Conservation (phyloP, 2,113 vertebrate genomes). For the Podarcis muralis region DNA sequence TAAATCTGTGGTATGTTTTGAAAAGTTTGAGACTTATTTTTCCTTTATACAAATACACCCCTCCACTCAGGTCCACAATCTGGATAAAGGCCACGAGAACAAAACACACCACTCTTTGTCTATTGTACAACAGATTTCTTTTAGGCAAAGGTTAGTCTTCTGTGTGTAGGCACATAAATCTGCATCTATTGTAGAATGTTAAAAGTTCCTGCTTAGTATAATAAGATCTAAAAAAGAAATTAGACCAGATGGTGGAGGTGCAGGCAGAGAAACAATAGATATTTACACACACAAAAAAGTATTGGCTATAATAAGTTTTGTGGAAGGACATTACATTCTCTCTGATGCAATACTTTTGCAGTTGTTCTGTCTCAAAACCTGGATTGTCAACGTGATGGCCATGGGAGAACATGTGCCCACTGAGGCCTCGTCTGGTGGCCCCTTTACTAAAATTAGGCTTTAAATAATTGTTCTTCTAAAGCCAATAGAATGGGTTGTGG, state of each 20-base stretch:
- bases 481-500: too few species aligned
- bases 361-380: not conserved
- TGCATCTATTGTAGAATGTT: not conserved
- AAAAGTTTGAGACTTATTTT: constrained; percentile 61
- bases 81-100: not conserved
- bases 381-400: too few species aligned
- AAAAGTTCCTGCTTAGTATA: not conserved
- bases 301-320: not conserved
- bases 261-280: not conserved
- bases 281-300: not conserved
- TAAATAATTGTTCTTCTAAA: too few species aligned
- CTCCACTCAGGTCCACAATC: not conserved
- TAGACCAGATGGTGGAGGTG: not conserved
- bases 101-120: constrained; percentile 29
- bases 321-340: not conserved
- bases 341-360: not conserved
- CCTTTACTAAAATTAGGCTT: too few species aligned
- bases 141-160: constrained; percentile 61
- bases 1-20: constrained; percentile 60
- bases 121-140: constrained; percentile 41
- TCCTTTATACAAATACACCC: constrained; percentile 10
- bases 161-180: constrained; percentile 54
- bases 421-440: too few species aligned
- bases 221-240: not conserved
- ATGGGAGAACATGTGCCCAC: too few species aligned